Evolutionary conservation across 1,140 invertebrate species (phyloP), one percentile per base, ranked within the genome.

Genomic region (Hormaphis cornu): DNA sequence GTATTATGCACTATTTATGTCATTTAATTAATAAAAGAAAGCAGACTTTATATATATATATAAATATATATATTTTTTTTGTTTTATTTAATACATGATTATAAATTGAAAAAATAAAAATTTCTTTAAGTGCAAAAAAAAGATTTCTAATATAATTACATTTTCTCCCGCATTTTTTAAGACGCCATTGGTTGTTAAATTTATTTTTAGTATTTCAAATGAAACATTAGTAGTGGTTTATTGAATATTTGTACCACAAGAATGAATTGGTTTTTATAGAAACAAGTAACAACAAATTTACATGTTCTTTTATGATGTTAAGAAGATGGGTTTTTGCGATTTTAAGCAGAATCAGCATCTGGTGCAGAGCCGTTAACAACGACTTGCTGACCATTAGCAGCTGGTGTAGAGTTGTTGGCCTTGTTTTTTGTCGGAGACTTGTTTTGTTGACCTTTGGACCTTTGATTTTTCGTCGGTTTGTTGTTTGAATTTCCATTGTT

Each of bases 51-150:
- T 22, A 66, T 22, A 42, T 42, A 50, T 22, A n/a, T n/a, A n/a
- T n/a, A n/a, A n/a, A n/a, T n/a, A n/a, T n/a, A n/a, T n/a, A n/a
- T n/a, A n/a, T 12, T 20, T 61, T 33, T 66, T 30, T 22, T 48
- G 18, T 63, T n/a, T n/a, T n/a, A 58, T 22, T 33, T 16, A 30
- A 66, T n/a, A n/a, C 42, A 66, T 33, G 28, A 46, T 26, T 46
- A 58, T 40, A 44, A 22, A 66, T 50, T 66, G 44, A 63, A 20
- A 66, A 37, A 66, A 66, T 66, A 50, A 50, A 66, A 61, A 66
- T 66, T 35, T 66, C 28, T 40, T 7, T 28, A 20, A 30, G 28
- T 33, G 59, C 16, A 66, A 28, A 66, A n/a, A n/a, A 66, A 63
- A 63, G 10, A 63, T 48, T 63, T 63, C 44, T 63, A 63, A 46